Percentiles rank a stretch among this genome's conserved stretches.
phyloP scores from a whole-genome alignment of 1,140 invertebrate genomes.

The Cherax destructor region DNA sequence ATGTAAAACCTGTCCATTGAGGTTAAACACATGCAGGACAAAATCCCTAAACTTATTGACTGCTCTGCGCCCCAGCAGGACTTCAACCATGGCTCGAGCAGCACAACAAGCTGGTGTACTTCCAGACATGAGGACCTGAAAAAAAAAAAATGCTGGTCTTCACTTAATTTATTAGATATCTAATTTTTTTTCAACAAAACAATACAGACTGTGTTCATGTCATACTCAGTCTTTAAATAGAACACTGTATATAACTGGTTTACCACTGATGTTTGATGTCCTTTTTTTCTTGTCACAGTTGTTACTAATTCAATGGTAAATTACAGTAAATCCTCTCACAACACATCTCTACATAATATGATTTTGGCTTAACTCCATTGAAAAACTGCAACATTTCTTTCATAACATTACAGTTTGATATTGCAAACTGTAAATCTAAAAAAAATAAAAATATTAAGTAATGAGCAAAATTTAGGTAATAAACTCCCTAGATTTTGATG shows the following conservation, averaged over 20 bases:
- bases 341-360: too few species aligned
- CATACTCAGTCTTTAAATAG: not conserved
- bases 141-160: not conserved
- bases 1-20: too few species aligned
- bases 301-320: not conserved
- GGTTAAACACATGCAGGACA: not conserved
- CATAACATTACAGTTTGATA: too few species aligned
- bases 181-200: not conserved
- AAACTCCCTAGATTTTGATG: too few species aligned
- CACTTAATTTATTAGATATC: not conserved
- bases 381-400: too few species aligned
- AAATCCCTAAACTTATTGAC: not conserved
- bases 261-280: not conserved
- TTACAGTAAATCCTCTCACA: not conserved
- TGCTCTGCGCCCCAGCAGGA: not conserved
- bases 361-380: too few species aligned
- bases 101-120: not conserved
- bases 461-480: too few species aligned
- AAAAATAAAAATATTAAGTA: too few species aligned
- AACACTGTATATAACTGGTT: not conserved
- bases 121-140: constrained; percentile 8
- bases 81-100: constrained; percentile 11
- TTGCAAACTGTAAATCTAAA: too few species aligned
- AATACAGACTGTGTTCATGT: not conserved
- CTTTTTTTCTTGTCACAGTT: not conserved